These are phyloP conservation scores for Noctua comes DNA, from an alignment of 2,888 invertebrate species.

Conservation along the genomic window DNA sequence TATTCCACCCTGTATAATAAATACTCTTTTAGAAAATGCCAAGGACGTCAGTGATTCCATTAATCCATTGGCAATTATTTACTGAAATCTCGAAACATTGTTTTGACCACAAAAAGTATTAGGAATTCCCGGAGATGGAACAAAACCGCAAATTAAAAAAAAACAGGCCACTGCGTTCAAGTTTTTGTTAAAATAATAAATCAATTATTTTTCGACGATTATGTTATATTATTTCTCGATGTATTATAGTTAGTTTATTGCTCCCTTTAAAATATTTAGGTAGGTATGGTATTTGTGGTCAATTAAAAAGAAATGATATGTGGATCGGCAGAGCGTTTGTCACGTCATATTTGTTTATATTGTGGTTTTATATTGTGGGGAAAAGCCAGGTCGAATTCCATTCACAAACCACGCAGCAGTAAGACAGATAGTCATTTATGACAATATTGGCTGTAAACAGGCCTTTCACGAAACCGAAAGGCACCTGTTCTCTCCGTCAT, in stretches of 20 bases:
- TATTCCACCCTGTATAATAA: background rate
- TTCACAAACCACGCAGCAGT: background rate
- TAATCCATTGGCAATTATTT: background rate
- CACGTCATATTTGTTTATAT: constrained; percentile 26
- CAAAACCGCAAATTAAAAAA: background rate
- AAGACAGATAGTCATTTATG: background rate
- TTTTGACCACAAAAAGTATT: background rate
- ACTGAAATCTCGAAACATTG: constrained; percentile 4
- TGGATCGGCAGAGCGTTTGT: background rate
- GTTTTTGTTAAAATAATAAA: background rate
- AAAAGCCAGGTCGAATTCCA: constrained; percentile 4
- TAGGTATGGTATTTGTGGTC: background rate
- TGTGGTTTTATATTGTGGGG: background rate
- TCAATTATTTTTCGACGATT: background rate
- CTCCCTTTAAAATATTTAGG: too few relatives aligned
- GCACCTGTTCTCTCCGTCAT: too few relatives aligned
- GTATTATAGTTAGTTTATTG: background rate
- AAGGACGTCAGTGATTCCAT: background rate
- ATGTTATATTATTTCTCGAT: too few relatives aligned
- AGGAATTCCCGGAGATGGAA: background rate
- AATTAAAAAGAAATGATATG: background rate
- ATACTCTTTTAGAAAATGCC: background rate
- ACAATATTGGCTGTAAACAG: too few relatives aligned
- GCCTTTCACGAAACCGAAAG: too few relatives aligned
- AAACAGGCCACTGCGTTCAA: background rate